Evolutionary conservation across 2,113 vertebrate species (phyloP), one percentile per base, ranked within the genome.

Genomic region (Laticauda colubrina): DNA sequence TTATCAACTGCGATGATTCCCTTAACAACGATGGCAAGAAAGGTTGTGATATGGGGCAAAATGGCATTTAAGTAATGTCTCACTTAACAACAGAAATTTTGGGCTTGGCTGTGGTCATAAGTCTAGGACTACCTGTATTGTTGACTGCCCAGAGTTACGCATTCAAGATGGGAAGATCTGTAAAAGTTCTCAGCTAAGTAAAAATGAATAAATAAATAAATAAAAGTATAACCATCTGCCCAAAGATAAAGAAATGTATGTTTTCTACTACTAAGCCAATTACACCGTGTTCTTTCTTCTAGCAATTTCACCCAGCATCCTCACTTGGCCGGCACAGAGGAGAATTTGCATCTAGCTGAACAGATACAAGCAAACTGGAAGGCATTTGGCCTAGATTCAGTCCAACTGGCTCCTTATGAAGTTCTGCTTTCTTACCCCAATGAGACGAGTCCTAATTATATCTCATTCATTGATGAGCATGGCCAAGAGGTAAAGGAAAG

Each of bases 341-440:
- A 98, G 96, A 99, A 99, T 96, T 97, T 98, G 34, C 96, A 91
- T 88, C 98, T 99, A 91, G 99, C 99, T 1, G 97, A 98, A 94
- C 98, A 98, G 97, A 97, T 99, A 94, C 96, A 97, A 95, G 97
- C 95, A 29, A 98, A 99, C 92, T 99, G 99, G 99, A 97, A 97
- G 94, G 96, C 97, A 92, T 99, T 98, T 96, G 99, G 99, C 89
- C 93, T 99, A 97, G 99, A 99, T 97, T 98, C 98, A 0, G 99
- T 98, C 94, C 97, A 99, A 59, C 87, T 99, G 90, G 97, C 97
- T 93, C 98, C 98, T 43, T 99, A 99, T 29, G 98, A 99, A n/a
- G 98, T 99, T 87, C 97, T 99, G 93, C 96, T 99, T 90, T 99
- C 99, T 43, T 99, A 99, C 43, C 99, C 99, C 20, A 98, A 99